A percentile compares a stretch with the other conserved stretches of the same genome.
These are phyloP conservation scores for Cladopsammia gracilis DNA, from an alignment of 64 coral and sea anemone genomes.

Conservation along the genomic window DNA sequence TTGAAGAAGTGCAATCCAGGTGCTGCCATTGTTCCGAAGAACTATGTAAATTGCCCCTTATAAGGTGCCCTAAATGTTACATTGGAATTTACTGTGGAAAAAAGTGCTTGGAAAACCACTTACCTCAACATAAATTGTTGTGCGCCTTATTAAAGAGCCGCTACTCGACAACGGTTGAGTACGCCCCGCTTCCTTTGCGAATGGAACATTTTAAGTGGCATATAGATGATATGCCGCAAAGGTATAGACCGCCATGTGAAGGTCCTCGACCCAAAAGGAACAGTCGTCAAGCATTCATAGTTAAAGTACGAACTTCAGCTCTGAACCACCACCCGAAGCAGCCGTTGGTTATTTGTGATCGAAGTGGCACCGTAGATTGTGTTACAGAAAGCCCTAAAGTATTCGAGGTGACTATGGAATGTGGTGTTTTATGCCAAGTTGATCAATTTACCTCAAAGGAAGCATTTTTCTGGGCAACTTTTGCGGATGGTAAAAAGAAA, in stretches of 20 bases:
- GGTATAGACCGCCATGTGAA: neutral
- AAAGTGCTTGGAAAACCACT: slow-evolving; percentile 55
- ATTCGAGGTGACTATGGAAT: slow-evolving; percentile 91
- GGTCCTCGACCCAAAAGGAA: slow-evolving; percentile 64
- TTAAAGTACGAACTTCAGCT: slow-evolving; percentile 72
- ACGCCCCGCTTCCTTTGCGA: neutral
- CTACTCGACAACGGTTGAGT: slow-evolving; percentile 43
- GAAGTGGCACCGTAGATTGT: slow-evolving; percentile 56
- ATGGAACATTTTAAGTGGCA: no score
- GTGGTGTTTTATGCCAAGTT: slow-evolving; percentile 74
- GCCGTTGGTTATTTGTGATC: slow-evolving; percentile 57
- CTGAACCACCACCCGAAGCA: slow-evolving; percentile 72
- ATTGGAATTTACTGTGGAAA: slow-evolving; percentile 59
- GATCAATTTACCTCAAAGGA: slow-evolving; percentile 56
- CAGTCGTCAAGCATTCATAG: slow-evolving; percentile 61
- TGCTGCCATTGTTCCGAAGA: slow-evolving; percentile 47
- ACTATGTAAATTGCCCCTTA: neutral
- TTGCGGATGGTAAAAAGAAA: slow-evolving; percentile 32
- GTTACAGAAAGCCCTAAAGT: slow-evolving; percentile 70
- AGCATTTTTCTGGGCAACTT: slow-evolving; percentile 65
- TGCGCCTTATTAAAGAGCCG: slow-evolving; percentile 35
- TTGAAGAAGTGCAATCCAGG: slow-evolving; percentile 10
- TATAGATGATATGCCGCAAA: no score
- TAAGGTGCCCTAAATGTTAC: slow-evolving; percentile 35
- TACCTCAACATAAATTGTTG: slow-evolving; percentile 51